Evolutionary conservation across 2,113 vertebrate genomes (phyloP).

Genomic region (Cricetomys ansorgei): DNA sequence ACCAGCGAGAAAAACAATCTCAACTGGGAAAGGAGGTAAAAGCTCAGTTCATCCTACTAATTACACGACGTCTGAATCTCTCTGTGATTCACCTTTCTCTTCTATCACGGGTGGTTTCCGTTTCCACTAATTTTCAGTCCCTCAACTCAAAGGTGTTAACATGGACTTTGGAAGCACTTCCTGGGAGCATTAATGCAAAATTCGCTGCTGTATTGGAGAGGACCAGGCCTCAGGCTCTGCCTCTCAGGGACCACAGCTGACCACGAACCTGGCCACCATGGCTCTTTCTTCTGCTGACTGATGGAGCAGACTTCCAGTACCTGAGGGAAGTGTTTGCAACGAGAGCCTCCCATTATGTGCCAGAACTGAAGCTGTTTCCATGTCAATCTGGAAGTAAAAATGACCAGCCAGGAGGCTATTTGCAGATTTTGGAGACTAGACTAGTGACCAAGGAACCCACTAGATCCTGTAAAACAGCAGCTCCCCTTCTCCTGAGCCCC

Average conservation of each 20-base stretch:
- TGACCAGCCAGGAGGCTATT: not conserved
- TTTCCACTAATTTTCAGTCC: not conserved
- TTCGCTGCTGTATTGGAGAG: not conserved
- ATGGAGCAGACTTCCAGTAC: not conserved
- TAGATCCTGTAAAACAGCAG: not conserved
- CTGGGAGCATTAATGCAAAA: fast-evolving
- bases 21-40: not conserved
- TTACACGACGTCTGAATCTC: not conserved
- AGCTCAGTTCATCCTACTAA: not conserved
- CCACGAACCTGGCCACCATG: fast-evolving
- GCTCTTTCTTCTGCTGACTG: not conserved
- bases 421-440: not conserved
- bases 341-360: not conserved
- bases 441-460: not conserved
- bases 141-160: not conserved
- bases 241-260: not conserved
- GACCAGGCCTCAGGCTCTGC: not conserved
- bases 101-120: not conserved
- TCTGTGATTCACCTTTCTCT: not conserved
- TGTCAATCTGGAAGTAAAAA: not conserved
- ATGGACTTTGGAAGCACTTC: not conserved
- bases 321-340: not conserved
- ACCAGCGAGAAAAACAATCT: too few species aligned
- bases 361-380: not conserved
- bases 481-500: not conserved